Conservation (phyloP, 2,888 invertebrate genomes). For the Cataglyphis cursor region DNA sequence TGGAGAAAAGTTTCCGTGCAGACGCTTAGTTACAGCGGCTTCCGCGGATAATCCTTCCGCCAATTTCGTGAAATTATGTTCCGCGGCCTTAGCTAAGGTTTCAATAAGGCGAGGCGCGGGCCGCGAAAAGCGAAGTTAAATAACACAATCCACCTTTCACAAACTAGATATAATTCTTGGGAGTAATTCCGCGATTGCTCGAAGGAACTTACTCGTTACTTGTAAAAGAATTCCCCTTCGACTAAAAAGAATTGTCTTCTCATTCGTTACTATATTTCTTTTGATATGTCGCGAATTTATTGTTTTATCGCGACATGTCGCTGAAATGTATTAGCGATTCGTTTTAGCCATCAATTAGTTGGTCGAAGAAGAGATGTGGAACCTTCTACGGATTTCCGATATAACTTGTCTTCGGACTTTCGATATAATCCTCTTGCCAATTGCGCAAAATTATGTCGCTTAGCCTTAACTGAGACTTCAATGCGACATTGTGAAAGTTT, state of each 20-base stretch:
- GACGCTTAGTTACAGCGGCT: conserved; percentile 67
- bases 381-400: conserved; percentile 19
- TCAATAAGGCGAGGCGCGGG: conserved; percentile 45
- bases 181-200: conserved; percentile 41
- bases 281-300: conserved; percentile 8
- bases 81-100: conserved; percentile 53
- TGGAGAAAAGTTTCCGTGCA: conserved; percentile 67
- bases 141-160: conserved; percentile 46
- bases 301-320: not conserved
- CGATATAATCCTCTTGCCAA: conserved; percentile 64
- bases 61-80: conserved; percentile 69
- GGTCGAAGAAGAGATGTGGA: not conserved
- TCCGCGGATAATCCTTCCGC: conserved; percentile 66
- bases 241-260: conserved; percentile 1
- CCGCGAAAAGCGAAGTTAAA: conserved; percentile 50
- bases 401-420: conserved; percentile 53
- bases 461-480: conserved; percentile 57
- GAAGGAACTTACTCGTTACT: conserved; percentile 25
- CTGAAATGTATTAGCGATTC: not conserved
- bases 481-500: conserved; percentile 56
- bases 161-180: conserved; percentile 54
- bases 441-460: conserved; percentile 69
- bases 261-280: not conserved
- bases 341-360: conserved; percentile 25
- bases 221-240: conserved; percentile 42